Evolutionary conservation across 2,888 invertebrate genomes (phyloP).

Genomic region (Griposia aprilina): DNA sequence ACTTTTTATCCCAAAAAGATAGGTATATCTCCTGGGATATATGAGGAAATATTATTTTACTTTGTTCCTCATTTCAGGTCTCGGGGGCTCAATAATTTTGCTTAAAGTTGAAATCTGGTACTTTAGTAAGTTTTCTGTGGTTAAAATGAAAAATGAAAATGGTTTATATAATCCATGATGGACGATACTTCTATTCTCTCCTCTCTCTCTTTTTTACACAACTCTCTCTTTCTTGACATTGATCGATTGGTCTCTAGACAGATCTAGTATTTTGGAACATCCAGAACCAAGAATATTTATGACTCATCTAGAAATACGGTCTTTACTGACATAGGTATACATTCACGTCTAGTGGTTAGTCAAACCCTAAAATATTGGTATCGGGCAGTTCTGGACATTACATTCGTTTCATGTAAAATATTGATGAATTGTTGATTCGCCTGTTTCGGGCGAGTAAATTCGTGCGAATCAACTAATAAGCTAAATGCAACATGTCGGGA

Average conservation of each 20-base stretch:
- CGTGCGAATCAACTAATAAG: no score
- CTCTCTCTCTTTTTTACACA: background rate
- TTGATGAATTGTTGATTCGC: background rate
- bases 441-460: no score
- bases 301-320: background rate
- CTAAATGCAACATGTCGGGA: background rate
- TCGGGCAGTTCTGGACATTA: background rate
- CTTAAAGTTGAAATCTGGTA: conserved; percentile 24
- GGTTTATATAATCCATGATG: no score
- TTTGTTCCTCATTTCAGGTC: conserved; percentile 39
- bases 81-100: conserved; percentile 32
- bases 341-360: background rate
- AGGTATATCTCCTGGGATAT: conserved; percentile 17
- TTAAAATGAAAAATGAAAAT: background rate
- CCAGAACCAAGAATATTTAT: background rate
- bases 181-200: background rate
- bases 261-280: background rate
- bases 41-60: conserved; percentile 50
- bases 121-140: conserved; percentile 20
- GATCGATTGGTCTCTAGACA: background rate
- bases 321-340: background rate
- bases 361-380: conserved; percentile 1
- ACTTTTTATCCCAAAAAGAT: conserved; percentile 26
- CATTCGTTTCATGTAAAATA: conserved; percentile 12
- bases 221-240: background rate